Base-by-base conservation (phyloP, 1,140 invertebrate species). In the Hylaeus volcanicus region DNA sequence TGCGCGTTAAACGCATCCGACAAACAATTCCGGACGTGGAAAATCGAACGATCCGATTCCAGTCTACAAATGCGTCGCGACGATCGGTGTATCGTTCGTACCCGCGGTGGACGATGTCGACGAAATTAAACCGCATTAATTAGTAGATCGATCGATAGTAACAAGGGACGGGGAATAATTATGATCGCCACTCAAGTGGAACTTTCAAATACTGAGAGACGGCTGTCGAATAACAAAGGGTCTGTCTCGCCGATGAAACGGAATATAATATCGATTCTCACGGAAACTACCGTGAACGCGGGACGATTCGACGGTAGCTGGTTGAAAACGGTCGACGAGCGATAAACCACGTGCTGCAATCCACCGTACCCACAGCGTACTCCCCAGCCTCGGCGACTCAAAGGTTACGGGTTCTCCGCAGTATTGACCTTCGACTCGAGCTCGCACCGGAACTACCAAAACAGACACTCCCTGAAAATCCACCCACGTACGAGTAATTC, bases 321-420 rank as follows among this genome's bases (percentile, higher is more conserved):
- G n/a, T 74, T n/a, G 63, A 75, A 56, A 79, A 70, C 61, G 77
- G 43, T 26, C 56, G 48, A 77, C 68, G 60, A 77, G 76, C 60
- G 70, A 56, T 58, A 65, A 77, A 75, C 73, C 74, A 68, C 65
- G 64, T 60, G 55, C 58, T 53, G 48, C 48, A 45, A 63, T 9
- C 61, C 56, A 63, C 41, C 63, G 63, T 39, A 65, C 41, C 65
- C 56, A 12, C 65, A 3, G 5, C 1, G 15, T 45, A n/a, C 39
- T 76, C 51, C 60, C 51, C 60, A 81, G 14, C 48, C 41, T 12
- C 53, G 81, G 15, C 14, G n/a, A 74, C 77, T 72, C 78, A 86
- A 89, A 89, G 88, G 86, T 88, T 83, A 83, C 76, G 68, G 66
- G 74, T 79, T 71, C 80, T 70, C 68, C 72, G 72, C 55, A 80